Evolutionary conservation across 2,113 vertebrate species (phyloP), one percentile per base, ranked within the genome.

Genomic region (Terrapene triunguis): DNA sequence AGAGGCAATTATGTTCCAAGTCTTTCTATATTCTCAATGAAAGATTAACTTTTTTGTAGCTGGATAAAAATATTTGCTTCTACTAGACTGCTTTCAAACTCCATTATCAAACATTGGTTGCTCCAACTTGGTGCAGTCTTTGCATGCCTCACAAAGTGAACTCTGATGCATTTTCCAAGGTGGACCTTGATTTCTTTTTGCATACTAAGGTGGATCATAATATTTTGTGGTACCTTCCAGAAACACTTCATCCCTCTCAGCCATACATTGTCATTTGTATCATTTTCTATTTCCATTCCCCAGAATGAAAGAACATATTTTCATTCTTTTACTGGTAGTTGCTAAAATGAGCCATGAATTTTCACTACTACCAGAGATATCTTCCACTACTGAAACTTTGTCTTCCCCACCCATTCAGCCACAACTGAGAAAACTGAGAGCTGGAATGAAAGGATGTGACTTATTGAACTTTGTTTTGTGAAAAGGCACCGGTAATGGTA

Each of bases 401-500:
- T 96, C 96, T 97, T 94, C 89, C 84, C 76, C 54, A 88, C 82
- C 92, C 65, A 92, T 94, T 97, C 92, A 97, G 82, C 94, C 86
- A 95, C 94, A 87, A 81, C 87, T 82, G 65, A 95, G 88, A 91
- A 81, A 96, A 96, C 92, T 97, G 91, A 96, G 95, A 97, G 88
- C 62, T 79, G 93, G 89, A 96, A 69, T 80, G 92, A 96, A 80
- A 13, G 84, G 89, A 85, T 82, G 95, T 82, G 80, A 96, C 65
- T 94, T 88, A 85, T 79, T 97, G 90, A 97, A 96, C 91, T 97
- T 96, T 96, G 81, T 72, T 96, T 87, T 92, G 95, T 82, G 85
- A 74, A 93, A 89, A 94, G 38, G 24, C 38, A 96, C 96, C 86
- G 95, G 91, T 85, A 85, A 97, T 84, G 82, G 72, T 44, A 89